phyloP scores from a whole-genome alignment of 2,888 invertebrate species.

The Keiferia lycopersicella region DNA sequence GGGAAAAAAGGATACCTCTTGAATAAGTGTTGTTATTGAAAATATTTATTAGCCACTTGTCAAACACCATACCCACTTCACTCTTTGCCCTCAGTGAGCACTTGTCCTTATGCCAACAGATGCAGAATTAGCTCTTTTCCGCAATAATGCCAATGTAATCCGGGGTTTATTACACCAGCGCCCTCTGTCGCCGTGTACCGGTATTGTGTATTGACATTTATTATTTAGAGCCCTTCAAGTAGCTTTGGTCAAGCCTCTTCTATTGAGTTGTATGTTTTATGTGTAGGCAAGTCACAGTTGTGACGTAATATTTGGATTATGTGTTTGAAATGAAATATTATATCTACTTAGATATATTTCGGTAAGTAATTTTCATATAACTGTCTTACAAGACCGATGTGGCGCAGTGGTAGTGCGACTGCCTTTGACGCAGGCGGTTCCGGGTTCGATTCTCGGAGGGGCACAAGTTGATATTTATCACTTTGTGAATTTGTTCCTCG shows the following conservation, averaged over 20 bases:
- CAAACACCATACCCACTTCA: slow-evolving; percentile 31
- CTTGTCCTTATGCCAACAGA: slow-evolving; percentile 30
- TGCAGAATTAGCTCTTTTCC: slow-evolving; percentile 38
- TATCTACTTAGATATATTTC: too few relatives aligned
- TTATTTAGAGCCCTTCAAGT: slow-evolving; percentile 15
- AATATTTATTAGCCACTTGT: background rate
- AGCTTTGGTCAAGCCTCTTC: background rate
- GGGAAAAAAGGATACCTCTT: too few relatives aligned
- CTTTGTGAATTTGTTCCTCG: too few relatives aligned
- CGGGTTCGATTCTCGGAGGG: too few relatives aligned
- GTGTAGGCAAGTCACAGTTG: background rate
- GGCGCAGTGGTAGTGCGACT: too few relatives aligned
- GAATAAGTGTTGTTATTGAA: too few relatives aligned
- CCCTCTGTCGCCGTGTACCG: slow-evolving; percentile 12
- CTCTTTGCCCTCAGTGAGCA: slow-evolving; percentile 24
- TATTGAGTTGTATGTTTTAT: background rate
- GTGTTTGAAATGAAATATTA: too few relatives aligned
- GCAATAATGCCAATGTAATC: slow-evolving; percentile 46
- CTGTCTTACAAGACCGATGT: too few relatives aligned
- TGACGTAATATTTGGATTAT: background rate
- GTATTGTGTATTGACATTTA: slow-evolving; percentile 13
- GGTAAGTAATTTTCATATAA: too few relatives aligned
- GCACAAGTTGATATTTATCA: too few relatives aligned
- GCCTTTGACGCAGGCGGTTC: too few relatives aligned
- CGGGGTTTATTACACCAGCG: slow-evolving; percentile 42